Evolutionary conservation across 2,888 invertebrate genomes (phyloP), one percentile per base, ranked within the genome.

Genomic region (Caenorhabditis parvicauda): DNA sequence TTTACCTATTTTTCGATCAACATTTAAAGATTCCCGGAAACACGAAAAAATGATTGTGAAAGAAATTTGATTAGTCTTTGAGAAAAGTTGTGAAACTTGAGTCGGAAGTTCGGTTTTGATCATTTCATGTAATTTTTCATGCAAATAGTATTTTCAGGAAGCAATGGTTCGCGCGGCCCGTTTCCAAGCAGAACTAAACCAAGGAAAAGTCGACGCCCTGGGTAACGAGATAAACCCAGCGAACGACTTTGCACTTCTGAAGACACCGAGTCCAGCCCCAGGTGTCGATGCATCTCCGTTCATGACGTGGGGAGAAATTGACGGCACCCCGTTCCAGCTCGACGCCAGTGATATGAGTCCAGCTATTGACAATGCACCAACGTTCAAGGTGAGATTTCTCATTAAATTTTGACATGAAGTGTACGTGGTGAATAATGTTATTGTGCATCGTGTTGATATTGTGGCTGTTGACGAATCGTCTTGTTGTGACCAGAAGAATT

Each of bases 281-380:
- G 64, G 89, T n/a, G 87, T 87, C 50, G 88, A 89, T 62, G 90
- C 89, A 64, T 92, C 92, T 25, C 98, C 98, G 1, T 85, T 98
- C 61, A 95, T 98, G 94, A 96, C 96, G 0, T 98, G 98, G 98
- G 98, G 98, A 70, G 90, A 93, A 84, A 93, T 98, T 55, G 95
- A 96, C 82, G 93, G 95, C 21, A 96, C 96, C 0, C 98, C 96
- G 1, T 94, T 94, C 81, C 85, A 92, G 29, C 85, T 96, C 28
- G 95, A 95, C 81, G 92, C 90, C 0, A 88, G 90, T 4, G 92
- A 92, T 80, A 92, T 93, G 0, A 81, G 90, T 4, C 42, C 87
- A 87, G 25, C 86, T 87, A 19, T 87, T 87, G 46, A 46, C 17
- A 44, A 87, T 88, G 92, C 91, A 1, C 92, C 92, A 0, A 89